These are phyloP conservation scores for Hypothenemus hampei DNA, from an alignment of 1,140 invertebrate species.

Conservation along the genomic window DNA sequence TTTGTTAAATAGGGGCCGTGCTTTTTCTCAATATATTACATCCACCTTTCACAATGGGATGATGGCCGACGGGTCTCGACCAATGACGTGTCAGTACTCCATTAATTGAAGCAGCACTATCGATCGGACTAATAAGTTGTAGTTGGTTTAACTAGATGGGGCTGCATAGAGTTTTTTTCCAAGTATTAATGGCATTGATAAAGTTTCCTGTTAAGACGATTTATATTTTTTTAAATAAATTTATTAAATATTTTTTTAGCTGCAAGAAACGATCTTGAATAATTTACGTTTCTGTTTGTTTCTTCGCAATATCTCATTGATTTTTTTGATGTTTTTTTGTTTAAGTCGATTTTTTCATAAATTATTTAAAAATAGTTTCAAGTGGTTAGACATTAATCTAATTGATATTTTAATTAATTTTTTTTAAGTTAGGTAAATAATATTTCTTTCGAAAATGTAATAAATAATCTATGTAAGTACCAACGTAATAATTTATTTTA, in stretches of 20 bases:
- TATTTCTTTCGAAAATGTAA: no score
- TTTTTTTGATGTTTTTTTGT: no score
- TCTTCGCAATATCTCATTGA: no score
- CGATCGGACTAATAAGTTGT: conserved; percentile 14
- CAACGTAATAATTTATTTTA: no score
- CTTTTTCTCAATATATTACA: conserved; percentile 34
- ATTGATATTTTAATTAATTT: no score
- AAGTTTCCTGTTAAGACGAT: conserved; percentile 1
- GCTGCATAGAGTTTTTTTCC: conserved; percentile 12
- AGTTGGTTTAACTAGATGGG: conserved; percentile 25
- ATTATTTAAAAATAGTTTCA: no score
- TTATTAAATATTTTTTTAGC: background rate
- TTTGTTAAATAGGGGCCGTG: conserved; percentile 30
- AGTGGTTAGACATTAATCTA: no score
- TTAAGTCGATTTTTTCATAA: no score
- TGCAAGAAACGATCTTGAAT: no score
- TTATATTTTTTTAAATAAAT: background rate
- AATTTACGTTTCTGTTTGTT: no score
- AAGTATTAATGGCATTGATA: background rate
- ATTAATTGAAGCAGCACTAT: conserved; percentile 8
- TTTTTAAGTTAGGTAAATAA: no score
- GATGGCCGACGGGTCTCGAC: conserved; percentile 36
- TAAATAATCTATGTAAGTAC: no score
- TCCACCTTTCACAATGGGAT: conserved; percentile 30
- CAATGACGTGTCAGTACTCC: conserved; percentile 33